Percentiles rank a stretch among this genome's conserved stretches.
Evolutionary conservation across 2,113 vertebrate genomes (phyloP).

Genomic region (Thamnophis sirtalis): DNA sequence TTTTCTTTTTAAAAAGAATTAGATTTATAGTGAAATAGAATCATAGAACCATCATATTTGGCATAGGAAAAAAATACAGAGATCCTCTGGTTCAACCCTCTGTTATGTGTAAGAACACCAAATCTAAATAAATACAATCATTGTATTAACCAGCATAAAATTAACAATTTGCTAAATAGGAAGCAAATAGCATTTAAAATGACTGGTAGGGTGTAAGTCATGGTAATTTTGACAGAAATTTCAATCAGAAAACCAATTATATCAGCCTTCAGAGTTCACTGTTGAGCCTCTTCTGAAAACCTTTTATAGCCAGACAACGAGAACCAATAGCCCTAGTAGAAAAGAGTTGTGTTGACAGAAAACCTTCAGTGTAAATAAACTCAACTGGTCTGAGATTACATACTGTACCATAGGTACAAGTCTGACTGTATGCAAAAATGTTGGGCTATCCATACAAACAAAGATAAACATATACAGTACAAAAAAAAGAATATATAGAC

Average conservation of each 20-base stretch:
- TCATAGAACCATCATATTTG: neutral
- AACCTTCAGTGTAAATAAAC: neutral
- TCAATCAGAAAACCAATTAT: neutral
- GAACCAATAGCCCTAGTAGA: neutral
- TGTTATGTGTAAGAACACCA: neutral
- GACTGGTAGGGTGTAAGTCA: neutral
- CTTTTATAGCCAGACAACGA: neutral
- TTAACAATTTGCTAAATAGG: neutral
- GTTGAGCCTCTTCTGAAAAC: neutral
- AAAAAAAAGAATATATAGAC: neutral
- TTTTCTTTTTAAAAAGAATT: neutral
- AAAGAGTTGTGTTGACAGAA: neutral
- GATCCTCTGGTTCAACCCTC: neutral
- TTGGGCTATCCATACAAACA: neutral
- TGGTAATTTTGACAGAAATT: neutral
- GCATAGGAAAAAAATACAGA: neutral
- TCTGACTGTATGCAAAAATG: neutral
- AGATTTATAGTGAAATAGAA: neutral
- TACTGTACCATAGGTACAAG: neutral
- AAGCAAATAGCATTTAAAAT: neutral
- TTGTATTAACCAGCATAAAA: neutral
- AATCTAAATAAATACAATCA: neutral
- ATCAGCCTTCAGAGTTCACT: neutral
- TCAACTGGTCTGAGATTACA: neutral
- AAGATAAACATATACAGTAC: neutral